Conservation (phyloP, 92 coral and sea anemone genomes). For the Palythoa heliodiscus region DNA sequence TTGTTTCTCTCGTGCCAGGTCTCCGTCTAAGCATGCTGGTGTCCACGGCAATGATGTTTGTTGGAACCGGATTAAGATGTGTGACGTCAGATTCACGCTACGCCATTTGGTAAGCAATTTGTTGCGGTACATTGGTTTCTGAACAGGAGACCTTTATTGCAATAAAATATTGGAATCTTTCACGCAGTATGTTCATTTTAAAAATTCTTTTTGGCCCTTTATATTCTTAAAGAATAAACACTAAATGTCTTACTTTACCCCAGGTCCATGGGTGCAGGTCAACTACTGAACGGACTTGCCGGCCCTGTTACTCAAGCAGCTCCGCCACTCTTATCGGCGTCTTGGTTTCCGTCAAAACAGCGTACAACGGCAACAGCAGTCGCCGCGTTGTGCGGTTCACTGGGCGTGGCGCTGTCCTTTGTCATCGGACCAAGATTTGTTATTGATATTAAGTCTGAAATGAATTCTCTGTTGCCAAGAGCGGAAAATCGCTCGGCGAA, state of each 20-base stretch:
- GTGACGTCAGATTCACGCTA: slow-evolving; percentile 77
- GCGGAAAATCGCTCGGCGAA: slow-evolving; percentile 69
- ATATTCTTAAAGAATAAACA: neutral
- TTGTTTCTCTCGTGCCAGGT: slow-evolving; percentile 54
- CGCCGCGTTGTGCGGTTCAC: slow-evolving; percentile 94
- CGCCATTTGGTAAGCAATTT: slow-evolving; percentile 79
- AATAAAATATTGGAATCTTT: too few relatives aligned
- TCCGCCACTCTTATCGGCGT: slow-evolving; percentile 91
- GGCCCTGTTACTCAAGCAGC: slow-evolving; percentile 99
- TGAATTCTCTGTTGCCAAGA: slow-evolving; percentile 54
- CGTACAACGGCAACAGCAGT: slow-evolving; percentile 98
- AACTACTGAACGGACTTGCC: slow-evolving; percentile 93
- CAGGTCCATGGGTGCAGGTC: slow-evolving; percentile 98
- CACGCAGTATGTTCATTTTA: neutral
- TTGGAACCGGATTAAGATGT: slow-evolving; percentile 96
- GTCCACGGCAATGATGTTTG: slow-evolving; percentile 91
- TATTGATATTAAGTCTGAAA: slow-evolving; percentile 67
- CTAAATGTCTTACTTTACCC: neutral
- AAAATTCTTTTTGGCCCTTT: too few relatives aligned
- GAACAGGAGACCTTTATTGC: too few relatives aligned
- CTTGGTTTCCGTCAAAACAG: slow-evolving; percentile 96
- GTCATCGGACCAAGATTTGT: slow-evolving; percentile 91
- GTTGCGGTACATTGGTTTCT: too few relatives aligned
- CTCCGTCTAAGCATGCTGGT: slow-evolving; percentile 83
- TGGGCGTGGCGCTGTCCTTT: slow-evolving; percentile 95